A percentile compares a stretch with the other conserved stretches of the same genome.
Evolutionary conservation across 2,888 invertebrate species (phyloP).

Genomic region (Notodromas monacha): DNA sequence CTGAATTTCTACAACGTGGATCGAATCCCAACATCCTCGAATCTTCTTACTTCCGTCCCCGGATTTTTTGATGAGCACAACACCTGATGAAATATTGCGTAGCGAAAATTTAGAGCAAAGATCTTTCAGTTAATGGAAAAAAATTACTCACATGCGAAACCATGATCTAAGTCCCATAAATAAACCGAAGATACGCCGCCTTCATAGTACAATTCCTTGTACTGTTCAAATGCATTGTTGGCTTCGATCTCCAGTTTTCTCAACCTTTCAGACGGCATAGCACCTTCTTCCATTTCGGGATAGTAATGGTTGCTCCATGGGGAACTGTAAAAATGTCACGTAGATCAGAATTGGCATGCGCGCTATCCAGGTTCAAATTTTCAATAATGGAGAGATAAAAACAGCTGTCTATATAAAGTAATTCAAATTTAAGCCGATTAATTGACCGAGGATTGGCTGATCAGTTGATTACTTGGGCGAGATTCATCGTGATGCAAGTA

Average conservation of each 20-base stretch:
- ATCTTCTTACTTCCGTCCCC: slow-evolving; percentile 94
- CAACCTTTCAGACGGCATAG: slow-evolving; percentile 83
- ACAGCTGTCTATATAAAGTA: slow-evolving; percentile 6
- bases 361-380: slow-evolving; percentile 2
- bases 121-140: not conserved
- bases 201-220: slow-evolving; percentile 96
- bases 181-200: slow-evolving; percentile 98
- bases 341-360: slow-evolving; percentile 5
- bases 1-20: slow-evolving; percentile 94
- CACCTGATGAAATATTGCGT: too few relatives aligned
- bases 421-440: too few relatives aligned
- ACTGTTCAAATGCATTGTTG: slow-evolving; percentile 91
- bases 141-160: slow-evolving; percentile 46
- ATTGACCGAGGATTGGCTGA: too few relatives aligned
- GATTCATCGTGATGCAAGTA: too few relatives aligned
- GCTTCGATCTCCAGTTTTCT: slow-evolving; percentile 87
- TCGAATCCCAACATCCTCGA: slow-evolving; percentile 98
- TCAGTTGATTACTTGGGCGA: too few relatives aligned
- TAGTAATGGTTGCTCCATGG: slow-evolving; percentile 98
- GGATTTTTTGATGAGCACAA: slow-evolving; percentile 91
- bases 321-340: slow-evolving; percentile 41
- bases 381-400: slow-evolving; percentile 5
- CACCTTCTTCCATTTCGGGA: slow-evolving; percentile 87
- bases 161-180: slow-evolving; percentile 93
- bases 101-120: not conserved